phyloP scores from a whole-genome alignment of 2,797 vertebrate genomes.

The Chelmon rostratus region DNA sequence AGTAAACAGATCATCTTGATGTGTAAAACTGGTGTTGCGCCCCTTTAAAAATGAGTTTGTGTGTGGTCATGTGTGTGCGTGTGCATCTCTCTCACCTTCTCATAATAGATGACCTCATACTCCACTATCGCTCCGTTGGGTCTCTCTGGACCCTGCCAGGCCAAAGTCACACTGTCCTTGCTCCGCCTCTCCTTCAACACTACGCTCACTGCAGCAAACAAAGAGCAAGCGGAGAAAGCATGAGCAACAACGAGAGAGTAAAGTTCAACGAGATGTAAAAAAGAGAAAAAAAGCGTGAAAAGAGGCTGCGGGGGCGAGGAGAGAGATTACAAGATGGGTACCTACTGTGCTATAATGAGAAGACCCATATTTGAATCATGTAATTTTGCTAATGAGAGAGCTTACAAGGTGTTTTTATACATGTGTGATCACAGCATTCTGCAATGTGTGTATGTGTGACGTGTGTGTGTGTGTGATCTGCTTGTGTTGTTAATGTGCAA shows the following conservation, averaged over 20 bases:
- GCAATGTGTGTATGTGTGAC: conserved; percentile 9
- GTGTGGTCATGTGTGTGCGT: background rate
- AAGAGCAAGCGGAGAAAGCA: background rate
- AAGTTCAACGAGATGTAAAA: conserved; percentile 13
- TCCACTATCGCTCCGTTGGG: conserved; percentile 87
- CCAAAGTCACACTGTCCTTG: conserved; percentile 90
- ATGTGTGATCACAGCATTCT: conserved; percentile 47
- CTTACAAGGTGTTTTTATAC: conserved; percentile 49
- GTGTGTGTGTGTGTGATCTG: conserved; percentile 36
- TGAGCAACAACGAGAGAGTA: conserved; percentile 29
- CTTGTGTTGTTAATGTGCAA: conserved; percentile 28
- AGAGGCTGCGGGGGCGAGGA: background rate
- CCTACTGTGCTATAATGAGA: conserved; percentile 44
- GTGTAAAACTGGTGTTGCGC: background rate
- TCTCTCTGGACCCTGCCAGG: conserved; percentile 89
- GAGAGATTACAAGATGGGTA: conserved; percentile 38
- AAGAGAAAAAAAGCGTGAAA: background rate
- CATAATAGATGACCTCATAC: conserved; percentile 91
- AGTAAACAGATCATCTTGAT: conserved; percentile 6
- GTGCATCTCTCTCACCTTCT: conserved; percentile 84
- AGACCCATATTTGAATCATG: conserved; percentile 30
- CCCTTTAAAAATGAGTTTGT: conserved; percentile 12
- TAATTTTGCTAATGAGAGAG: conserved; percentile 61
- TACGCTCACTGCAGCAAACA: conserved; percentile 83
- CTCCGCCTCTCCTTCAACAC: conserved; percentile 90